Conservation (phyloP, 2,888 invertebrate genomes). For the Schizaphis graminum region DNA sequence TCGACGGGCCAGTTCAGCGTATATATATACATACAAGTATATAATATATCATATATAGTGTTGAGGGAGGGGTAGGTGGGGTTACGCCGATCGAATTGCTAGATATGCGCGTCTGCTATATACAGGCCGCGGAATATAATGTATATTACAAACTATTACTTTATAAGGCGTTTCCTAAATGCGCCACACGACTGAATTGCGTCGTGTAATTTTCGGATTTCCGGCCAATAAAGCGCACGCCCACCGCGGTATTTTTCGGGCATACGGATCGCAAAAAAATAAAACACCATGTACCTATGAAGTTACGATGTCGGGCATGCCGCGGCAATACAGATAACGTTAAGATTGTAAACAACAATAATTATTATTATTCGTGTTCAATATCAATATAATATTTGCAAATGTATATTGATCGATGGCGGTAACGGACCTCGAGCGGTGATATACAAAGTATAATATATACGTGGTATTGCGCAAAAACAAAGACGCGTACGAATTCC, state of each 20-base stretch:
- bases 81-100: not conserved
- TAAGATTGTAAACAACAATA: too few relatives aligned
- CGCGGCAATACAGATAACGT: not conserved
- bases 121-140: not conserved
- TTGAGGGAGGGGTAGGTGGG: not conserved
- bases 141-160: constrained; percentile 46
- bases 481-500: not conserved
- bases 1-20: not conserved
- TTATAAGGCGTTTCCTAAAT: constrained; percentile 64
- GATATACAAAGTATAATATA: not conserved
- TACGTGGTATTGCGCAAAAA: not conserved
- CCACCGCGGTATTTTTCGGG: constrained; percentile 9
- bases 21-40: not conserved
- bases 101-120: not conserved
- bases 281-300: not conserved
- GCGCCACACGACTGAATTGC: constrained; percentile 28
- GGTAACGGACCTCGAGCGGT: not conserved
- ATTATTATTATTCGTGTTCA: too few relatives aligned
- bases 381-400: not conserved
- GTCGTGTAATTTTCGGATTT: constrained; percentile 59
- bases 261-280: constrained; percentile 25
- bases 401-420: not conserved
- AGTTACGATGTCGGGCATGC: not conserved
- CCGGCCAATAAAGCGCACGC: constrained; percentile 47
- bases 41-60: too few relatives aligned